Conservation (phyloP, 1,140 invertebrate genomes). For the Diploscapter pachys region DNA sequence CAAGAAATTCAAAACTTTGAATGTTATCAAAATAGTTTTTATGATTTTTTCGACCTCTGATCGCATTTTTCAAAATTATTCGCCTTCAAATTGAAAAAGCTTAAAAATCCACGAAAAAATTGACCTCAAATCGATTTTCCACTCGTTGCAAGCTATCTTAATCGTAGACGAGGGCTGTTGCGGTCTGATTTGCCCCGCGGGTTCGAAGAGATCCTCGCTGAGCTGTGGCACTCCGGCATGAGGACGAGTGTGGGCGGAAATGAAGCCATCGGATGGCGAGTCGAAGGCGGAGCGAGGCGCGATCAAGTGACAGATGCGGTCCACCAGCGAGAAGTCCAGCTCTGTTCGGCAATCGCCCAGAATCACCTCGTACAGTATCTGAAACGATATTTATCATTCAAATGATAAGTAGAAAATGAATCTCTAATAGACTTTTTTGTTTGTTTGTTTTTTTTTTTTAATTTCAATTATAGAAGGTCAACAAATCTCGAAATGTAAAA, state of each 20-base stretch:
- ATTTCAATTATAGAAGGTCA: too few relatives aligned
- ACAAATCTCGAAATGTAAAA: neutral
- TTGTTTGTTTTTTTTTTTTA: too few relatives aligned
- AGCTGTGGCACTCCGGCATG: slow-evolving; percentile 18
- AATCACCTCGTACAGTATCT: slow-evolving; percentile 7
- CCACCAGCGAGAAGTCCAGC: slow-evolving; percentile 33
- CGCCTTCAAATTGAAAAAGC: neutral
- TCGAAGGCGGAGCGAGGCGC: slow-evolving; percentile 33
- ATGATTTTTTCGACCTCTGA: neutral
- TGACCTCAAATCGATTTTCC: slow-evolving; percentile 7
- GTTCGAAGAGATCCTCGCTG: slow-evolving; percentile 31
- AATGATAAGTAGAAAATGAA: neutral
- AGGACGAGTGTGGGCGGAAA: neutral
- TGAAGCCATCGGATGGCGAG: neutral
- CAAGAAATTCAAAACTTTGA: slow-evolving; percentile 1
- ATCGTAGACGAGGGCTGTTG: neutral
- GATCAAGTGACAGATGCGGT: slow-evolving; percentile 31
- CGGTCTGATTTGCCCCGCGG: neutral
- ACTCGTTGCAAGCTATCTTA: slow-evolving; percentile 1
- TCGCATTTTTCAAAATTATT: too few relatives aligned
- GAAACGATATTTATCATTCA: neutral
- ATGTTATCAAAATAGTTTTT: neutral
- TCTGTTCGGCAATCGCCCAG: slow-evolving; percentile 33
- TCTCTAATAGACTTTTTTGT: neutral
- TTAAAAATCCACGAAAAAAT: neutral